These are phyloP conservation scores for Battus philenor DNA, from an alignment of 1,140 invertebrate species.

Conservation along the genomic window DNA sequence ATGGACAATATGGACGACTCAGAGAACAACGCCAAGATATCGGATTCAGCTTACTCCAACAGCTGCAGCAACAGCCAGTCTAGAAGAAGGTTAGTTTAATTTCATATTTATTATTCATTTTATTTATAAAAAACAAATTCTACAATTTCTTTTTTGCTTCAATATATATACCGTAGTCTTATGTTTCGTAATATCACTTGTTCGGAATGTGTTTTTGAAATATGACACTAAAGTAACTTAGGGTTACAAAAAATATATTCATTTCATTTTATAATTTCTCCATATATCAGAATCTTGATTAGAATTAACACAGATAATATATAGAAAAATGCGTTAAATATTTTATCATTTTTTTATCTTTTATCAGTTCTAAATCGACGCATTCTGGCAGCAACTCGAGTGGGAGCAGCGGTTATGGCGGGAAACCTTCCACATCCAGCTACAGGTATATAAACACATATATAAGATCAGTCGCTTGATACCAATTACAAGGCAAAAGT, in stretches of 20 bases:
- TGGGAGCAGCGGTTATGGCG: constrained; percentile 86
- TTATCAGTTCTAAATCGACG: constrained; percentile 84
- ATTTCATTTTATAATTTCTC: constrained; percentile 1
- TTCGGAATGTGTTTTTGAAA: too few relatives aligned
- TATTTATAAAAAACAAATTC: too few relatives aligned
- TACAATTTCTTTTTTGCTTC: too few relatives aligned
- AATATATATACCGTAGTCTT: too few relatives aligned
- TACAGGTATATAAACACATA: constrained; percentile 78
- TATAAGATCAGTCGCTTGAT: too few relatives aligned
- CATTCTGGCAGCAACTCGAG: constrained; percentile 85
- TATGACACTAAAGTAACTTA: too few relatives aligned
- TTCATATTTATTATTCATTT: too few relatives aligned
- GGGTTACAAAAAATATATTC: too few relatives aligned
- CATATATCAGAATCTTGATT: too few relatives aligned
- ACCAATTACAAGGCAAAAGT: too few relatives aligned
- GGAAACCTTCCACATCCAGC: constrained; percentile 76
- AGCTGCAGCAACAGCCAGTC: constrained; percentile 87
- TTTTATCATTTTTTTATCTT: constrained; percentile 1
- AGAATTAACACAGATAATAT: neutral
- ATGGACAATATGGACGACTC: constrained; percentile 57
- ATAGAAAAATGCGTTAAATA: too few relatives aligned
- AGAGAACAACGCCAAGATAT: constrained; percentile 78
- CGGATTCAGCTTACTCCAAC: constrained; percentile 86
- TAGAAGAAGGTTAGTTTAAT: constrained; percentile 78
- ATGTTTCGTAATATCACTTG: too few relatives aligned